Evolutionary conservation across 2,113 vertebrate species (phyloP).

Genomic region (Macroglossus sobrinus): DNA sequence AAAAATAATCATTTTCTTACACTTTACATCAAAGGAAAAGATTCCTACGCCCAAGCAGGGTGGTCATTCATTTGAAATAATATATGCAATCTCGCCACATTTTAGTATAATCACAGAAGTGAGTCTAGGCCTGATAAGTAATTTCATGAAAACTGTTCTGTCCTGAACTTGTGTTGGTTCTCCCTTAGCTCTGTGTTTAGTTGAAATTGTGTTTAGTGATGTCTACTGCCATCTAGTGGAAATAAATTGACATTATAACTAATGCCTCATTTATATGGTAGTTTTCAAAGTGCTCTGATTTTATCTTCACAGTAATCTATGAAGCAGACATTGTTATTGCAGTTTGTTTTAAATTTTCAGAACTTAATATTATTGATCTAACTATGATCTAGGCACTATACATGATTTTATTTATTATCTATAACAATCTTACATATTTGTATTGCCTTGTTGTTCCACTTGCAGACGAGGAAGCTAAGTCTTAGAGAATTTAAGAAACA

Average conservation of each 20-base stretch:
- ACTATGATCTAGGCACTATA: background rate
- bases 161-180: no score
- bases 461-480: background rate
- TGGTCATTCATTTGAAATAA: background rate
- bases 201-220: background rate
- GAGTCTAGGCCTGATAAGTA: background rate
- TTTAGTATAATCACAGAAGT: background rate
- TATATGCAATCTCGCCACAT: background rate
- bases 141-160: background rate
- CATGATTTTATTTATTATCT: background rate
- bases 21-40: background rate
- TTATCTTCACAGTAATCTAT: background rate
- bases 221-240: conserved; percentile 56
- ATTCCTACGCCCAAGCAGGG: background rate
- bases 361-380: background rate
- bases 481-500: background rate
- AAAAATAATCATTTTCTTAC: background rate
- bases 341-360: background rate
- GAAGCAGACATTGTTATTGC: background rate
- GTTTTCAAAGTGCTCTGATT: background rate
- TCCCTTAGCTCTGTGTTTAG: background rate
- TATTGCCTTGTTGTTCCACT: background rate
- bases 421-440: background rate
- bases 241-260: background rate
- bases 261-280: background rate